Conservation (phyloP, 2,888 invertebrate species). For the Amiota communis region DNA sequence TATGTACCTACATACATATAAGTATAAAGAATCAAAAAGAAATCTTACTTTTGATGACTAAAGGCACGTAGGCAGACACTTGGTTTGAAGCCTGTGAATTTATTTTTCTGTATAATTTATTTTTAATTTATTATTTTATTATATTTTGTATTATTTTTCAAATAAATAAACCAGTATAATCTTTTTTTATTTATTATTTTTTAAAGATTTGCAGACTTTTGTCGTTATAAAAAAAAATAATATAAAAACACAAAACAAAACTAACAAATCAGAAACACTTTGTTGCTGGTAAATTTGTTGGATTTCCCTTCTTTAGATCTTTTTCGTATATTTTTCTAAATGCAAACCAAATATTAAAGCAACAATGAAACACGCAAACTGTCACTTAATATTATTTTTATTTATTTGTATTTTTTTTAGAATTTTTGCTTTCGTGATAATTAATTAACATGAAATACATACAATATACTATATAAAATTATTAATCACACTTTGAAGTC, state of each 20-base stretch:
- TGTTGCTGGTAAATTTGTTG: conserved; percentile 11
- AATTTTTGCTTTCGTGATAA: conserved; percentile 3
- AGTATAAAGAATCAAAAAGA: too few relatives aligned
- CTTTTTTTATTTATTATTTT: conserved; percentile 1
- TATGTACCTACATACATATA: too few relatives aligned
- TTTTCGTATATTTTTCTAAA: conserved; percentile 17
- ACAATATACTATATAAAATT: conserved; percentile 35
- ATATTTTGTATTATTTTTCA: background rate
- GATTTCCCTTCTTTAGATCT: conserved; percentile 9
- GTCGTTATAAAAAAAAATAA: conserved; percentile 6
- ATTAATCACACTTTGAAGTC: conserved; percentile 32
- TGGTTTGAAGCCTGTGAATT: background rate
- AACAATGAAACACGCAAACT: conserved; percentile 35
- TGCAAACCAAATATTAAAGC: background rate
- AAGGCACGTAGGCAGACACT: too few relatives aligned
- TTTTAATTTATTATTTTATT: background rate
- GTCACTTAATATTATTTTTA: conserved; percentile 46
- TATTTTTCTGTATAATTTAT: background rate
- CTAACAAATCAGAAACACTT: background rate
- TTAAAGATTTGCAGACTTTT: background rate
- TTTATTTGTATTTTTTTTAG: conserved; percentile 3
- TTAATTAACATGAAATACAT: conserved; percentile 26
- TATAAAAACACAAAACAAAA: conserved; percentile 10
- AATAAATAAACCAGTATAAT: background rate
- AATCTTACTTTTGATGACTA: too few relatives aligned